Percentiles rank a stretch among this genome's conserved stretches.
Evolutionary conservation across 1,140 invertebrate genomes (phyloP).

Genomic region (Zaprionus tsacasi): DNA sequence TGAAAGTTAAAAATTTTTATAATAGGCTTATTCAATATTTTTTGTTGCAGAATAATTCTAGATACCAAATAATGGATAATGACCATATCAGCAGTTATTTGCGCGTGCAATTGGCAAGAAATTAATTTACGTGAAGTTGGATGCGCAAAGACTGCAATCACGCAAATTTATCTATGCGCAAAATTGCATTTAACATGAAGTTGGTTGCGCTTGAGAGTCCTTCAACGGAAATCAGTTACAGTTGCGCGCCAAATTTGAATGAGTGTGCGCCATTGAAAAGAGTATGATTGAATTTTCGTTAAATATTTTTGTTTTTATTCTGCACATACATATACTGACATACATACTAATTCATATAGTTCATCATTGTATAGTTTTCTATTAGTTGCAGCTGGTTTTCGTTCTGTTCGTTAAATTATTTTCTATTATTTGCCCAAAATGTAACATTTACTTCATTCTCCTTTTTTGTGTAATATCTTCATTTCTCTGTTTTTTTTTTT

Average conservation of each 20-base stretch:
- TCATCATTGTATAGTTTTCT: conserved; percentile 53
- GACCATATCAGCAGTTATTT: not conserved
- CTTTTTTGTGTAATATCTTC: conserved; percentile 27
- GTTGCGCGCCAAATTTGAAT: not conserved
- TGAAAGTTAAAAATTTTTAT: too few relatives aligned
- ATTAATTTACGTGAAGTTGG: conserved; percentile 18
- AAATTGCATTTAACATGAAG: not conserved
- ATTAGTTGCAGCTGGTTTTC: conserved; percentile 50
- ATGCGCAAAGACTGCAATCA: not conserved
- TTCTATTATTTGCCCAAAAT: conserved; percentile 44
- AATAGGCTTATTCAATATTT: too few relatives aligned
- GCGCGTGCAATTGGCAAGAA: not conserved
- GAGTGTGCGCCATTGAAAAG: not conserved
- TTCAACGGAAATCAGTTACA: not conserved
- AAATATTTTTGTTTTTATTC: conserved; percentile 65
- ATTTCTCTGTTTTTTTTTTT: conserved; percentile 38
- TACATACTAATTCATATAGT: conserved; percentile 75
- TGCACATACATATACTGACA: conserved; percentile 71
- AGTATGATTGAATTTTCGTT: not conserved
- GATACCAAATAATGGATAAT: too few relatives aligned
- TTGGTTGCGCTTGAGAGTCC: conserved; percentile 6
- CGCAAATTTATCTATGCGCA: not conserved
- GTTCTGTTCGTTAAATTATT: conserved; percentile 42
- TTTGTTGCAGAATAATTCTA: too few relatives aligned
- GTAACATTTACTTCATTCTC: conserved; percentile 25